phyloP scores from a whole-genome alignment of 2,113 vertebrate species.

The Campylorhamphus procurvoides region DNA sequence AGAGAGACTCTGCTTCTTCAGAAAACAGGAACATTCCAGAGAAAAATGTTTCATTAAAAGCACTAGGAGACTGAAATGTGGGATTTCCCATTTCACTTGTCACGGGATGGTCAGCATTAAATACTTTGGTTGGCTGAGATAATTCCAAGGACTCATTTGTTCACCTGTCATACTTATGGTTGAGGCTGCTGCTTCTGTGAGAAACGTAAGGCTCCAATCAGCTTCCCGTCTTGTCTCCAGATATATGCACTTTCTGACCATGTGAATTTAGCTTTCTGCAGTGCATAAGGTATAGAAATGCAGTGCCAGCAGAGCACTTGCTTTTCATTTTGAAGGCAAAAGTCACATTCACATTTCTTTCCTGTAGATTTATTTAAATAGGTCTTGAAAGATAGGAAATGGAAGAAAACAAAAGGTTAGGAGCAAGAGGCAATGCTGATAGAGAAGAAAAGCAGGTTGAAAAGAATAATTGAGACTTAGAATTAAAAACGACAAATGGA shows the following conservation, averaged over 20 bases:
- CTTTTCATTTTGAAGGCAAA: not conserved
- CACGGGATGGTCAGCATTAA: not conserved
- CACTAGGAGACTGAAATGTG: not conserved
- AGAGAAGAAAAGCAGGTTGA: not conserved
- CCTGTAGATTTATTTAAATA: not conserved
- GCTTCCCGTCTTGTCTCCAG: not conserved
- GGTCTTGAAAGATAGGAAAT: not conserved
- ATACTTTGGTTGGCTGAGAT: not conserved
- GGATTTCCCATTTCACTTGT: not conserved
- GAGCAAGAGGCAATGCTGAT: not conserved
- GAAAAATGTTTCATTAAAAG: not conserved
- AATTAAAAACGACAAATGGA: not conserved
- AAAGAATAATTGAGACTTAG: not conserved
- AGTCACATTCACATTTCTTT: not conserved
- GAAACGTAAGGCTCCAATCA: not conserved
- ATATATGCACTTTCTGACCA: not conserved
- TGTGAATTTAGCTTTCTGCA: not conserved
- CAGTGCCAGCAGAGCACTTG: not conserved
- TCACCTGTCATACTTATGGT: not conserved
- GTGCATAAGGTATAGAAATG: not conserved
- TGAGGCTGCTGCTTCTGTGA: not conserved
- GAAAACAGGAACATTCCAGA: not conserved
- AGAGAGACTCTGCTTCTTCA: not conserved
- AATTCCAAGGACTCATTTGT: not conserved
- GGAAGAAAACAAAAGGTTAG: not conserved